Base-by-base conservation (phyloP, 2,797 vertebrate genomes). In the Brachyalestes nurse region DNA sequence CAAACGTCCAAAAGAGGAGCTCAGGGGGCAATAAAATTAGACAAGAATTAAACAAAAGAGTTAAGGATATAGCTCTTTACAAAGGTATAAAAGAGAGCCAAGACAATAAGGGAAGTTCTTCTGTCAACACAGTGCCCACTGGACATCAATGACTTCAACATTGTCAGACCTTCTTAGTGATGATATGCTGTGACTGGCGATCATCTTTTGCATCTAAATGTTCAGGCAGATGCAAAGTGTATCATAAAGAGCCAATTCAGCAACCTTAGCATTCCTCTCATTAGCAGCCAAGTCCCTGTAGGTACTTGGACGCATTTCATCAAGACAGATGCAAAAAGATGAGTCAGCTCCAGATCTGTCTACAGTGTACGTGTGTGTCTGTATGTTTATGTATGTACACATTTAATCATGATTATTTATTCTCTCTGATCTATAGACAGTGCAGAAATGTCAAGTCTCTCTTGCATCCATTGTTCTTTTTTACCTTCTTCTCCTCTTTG, bases 221-320 rank as follows among this genome's bases (percentile, higher is more conserved):
- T 5, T 16, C 5, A 6, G 25, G 5, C 12, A 62, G 60, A 34
- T n/a, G 6, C 17, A 10, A 21, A 23, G 60, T 14, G 60, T 28
- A 16, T 34, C 60, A 34, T 14, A 16, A 45, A 28, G 45, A 28
- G 42, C 25, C 45, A 16, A 38, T 49, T 25, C 42, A 69, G 42
- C 16, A n/a, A 21, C 21, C 21, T 16, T 25, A 16, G 21, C 21
- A 47, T 25, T 49, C 23, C n/a, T 16, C 21, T 25, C 9, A 17
- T 25, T 70, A 69, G 42, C 45, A 77, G 45, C 25, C 21, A 69
- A 19, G 28, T 83, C 67, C 28, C 67, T 66, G 57, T 1, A 64
- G 66, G 49, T 34, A 60, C 19, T 60, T 51, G 40, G 62, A 76
- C 9, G n/a, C 67, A 66, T 80, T 67, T 66, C 73, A 28, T 67